phyloP scores from a whole-genome alignment of 2,888 invertebrate genomes.

The Tinea pellionella region DNA sequence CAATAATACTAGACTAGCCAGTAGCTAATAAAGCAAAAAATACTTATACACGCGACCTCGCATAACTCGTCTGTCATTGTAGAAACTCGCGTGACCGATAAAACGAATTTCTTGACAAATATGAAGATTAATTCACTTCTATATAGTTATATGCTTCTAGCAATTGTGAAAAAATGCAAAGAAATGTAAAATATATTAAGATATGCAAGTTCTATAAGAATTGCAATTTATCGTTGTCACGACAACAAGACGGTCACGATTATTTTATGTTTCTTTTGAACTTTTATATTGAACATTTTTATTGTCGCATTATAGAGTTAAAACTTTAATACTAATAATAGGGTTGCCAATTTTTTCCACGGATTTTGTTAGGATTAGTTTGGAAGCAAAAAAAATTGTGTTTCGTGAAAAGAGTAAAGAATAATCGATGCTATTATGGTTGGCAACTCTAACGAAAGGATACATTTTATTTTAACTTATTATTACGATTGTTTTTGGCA shows the following conservation, averaged over 20 bases:
- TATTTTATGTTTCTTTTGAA: background rate
- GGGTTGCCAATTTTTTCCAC: too few species aligned
- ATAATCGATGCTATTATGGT: too few species aligned
- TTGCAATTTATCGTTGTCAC: background rate
- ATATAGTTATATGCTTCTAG: background rate
- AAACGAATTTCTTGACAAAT: conserved; percentile 10
- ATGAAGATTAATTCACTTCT: conserved; percentile 9
- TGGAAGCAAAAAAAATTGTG: too few species aligned
- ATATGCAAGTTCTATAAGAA: background rate
- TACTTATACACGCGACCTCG: conserved; percentile 6
- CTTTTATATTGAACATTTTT: background rate
- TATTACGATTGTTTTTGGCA: too few species aligned
- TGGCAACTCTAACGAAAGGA: too few species aligned
- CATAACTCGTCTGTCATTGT: background rate
- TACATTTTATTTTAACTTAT: too few species aligned
- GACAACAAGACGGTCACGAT: background rate
- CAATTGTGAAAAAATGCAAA: background rate
- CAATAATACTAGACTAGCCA: too few species aligned
- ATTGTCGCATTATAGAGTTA: too few species aligned
- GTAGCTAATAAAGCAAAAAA: background rate
- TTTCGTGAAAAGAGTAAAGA: too few species aligned
- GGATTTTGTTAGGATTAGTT: too few species aligned
- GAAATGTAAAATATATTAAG: background rate
- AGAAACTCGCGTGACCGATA: conserved; percentile 10
- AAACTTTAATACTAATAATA: too few species aligned